A percentile compares a stretch with the other conserved stretches of the same genome.
phyloP scores from a whole-genome alignment of 2,113 vertebrate genomes.

The Procavia capensis region DNA sequence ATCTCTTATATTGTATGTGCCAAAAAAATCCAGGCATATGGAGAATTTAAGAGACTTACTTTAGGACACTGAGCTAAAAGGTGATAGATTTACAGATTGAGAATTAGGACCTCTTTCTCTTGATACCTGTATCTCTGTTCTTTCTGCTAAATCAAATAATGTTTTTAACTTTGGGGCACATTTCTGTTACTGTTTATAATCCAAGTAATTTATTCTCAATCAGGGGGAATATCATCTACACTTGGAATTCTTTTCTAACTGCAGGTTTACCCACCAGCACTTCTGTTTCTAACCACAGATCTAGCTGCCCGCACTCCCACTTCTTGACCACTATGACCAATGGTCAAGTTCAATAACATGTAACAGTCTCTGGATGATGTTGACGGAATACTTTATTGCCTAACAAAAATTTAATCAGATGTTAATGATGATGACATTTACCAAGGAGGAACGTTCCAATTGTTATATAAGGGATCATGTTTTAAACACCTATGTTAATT shows the following conservation, averaged over 20 bases:
- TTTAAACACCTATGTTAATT: not conserved
- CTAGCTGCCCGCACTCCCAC: accelerated
- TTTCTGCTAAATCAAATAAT: not conserved
- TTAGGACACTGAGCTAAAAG: not conserved
- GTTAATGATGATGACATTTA: not conserved
- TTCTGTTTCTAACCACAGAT: not conserved
- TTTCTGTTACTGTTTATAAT: not conserved
- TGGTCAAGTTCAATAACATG: not conserved
- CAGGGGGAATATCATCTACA: not conserved
- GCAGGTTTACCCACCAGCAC: accelerated
- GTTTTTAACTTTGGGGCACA: not conserved
- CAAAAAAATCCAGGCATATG: not conserved
- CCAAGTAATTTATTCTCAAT: not conserved
- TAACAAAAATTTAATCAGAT: not conserved
- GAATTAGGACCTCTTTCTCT: not conserved
- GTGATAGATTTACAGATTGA: not conserved
- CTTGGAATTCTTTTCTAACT: not conserved
- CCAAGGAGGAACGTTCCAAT: not conserved
- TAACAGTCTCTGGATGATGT: not conserved
- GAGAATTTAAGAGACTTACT: not conserved
- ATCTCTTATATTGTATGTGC: not conserved
- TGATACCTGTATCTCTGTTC: not conserved
- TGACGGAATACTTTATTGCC: not conserved
- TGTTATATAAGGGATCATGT: not conserved
- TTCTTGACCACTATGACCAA: not conserved